These are phyloP conservation scores for Rousettus madagascariensis DNA, from an alignment of 2,797 vertebrate species.

Conservation along the genomic window DNA sequence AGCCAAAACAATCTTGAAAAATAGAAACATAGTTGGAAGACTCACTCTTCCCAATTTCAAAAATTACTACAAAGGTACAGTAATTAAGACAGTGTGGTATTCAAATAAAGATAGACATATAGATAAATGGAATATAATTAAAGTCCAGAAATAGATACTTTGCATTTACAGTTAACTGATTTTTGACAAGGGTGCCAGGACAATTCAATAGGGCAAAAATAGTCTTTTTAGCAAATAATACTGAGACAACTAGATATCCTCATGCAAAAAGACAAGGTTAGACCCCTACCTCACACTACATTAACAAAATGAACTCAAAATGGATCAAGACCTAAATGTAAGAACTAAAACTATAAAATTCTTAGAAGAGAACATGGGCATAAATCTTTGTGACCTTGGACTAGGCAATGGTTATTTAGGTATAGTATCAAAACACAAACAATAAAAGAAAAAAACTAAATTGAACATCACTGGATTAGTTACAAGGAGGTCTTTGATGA, in stretches of 20 bases:
- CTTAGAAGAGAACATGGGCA: not conserved
- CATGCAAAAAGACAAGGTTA: not conserved
- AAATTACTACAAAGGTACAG: not conserved
- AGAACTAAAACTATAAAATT: slow-evolving; percentile 21
- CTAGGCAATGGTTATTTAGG: not conserved
- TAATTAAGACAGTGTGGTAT: not conserved
- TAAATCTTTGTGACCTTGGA: not conserved
- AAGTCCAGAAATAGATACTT: not conserved
- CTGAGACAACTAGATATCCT: not conserved
- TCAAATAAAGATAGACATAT: not conserved
- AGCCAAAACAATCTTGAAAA: not conserved
- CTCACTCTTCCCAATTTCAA: not conserved
- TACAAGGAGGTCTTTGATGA: not conserved
- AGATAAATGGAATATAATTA: not conserved
- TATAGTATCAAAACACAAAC: not conserved
- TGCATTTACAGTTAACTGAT: not conserved
- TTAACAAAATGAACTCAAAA: not conserved
- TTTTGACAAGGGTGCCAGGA: not conserved
- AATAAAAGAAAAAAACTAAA: not conserved
- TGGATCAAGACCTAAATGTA: not conserved
- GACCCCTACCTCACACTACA: not conserved
- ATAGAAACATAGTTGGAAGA: not conserved
- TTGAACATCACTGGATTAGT: not conserved
- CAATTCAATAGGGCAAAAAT: not conserved
- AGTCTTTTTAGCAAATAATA: not conserved